Base-by-base conservation (phyloP, 2,113 vertebrate genomes). In the Gadus chalcogrammus region DNA sequence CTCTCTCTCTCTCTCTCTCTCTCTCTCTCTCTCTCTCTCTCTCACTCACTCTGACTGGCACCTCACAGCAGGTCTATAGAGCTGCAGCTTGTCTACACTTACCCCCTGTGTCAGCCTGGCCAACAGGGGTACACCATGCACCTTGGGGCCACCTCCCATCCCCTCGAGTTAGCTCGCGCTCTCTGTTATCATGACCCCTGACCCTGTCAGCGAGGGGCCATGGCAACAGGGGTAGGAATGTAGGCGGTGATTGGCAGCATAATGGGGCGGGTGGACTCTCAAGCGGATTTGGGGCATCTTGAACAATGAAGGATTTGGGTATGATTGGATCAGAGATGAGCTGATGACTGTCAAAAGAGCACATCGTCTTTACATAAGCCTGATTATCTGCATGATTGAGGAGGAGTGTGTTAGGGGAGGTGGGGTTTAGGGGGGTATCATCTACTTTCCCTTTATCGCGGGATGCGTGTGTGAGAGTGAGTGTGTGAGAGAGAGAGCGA, bases 141-240 rank as follows among this genome's bases (percentile, higher is more conserved):
- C 77, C 70, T 74, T 74, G 93, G 8, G 15, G 35, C 15, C 62
- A 85, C 91, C 87, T 91, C 95, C 94, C 94, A 98, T 96, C 96
- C 93, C 92, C 93, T 93, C 92, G 90, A 96, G 94, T 96, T 94
- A 94, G 95, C 93, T 94, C 93, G 92, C 89, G 93, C 94, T 95
- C 95, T 95, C 90, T 94, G 96, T 97, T 96, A 95, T 96, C 93
- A 92, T 93, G 95, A 98, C 95, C 97, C 94, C 91, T 94, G 94
- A 94, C 96, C 96, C 91, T 88, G 15, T 13, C 55, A 58, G 15
- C 55, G 7, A 58, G 15, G 87, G 90, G 90, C 97, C 97, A 97
- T 98, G 95, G 97, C 95, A 99, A 98, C 97, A 93, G 95, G 94
- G 87, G 94, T 94, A 97, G 95, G 96, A 98, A 98, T 98, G 97